Conservation (phyloP, 2,888 invertebrate species). For the Xestobium rufovillosum region DNA sequence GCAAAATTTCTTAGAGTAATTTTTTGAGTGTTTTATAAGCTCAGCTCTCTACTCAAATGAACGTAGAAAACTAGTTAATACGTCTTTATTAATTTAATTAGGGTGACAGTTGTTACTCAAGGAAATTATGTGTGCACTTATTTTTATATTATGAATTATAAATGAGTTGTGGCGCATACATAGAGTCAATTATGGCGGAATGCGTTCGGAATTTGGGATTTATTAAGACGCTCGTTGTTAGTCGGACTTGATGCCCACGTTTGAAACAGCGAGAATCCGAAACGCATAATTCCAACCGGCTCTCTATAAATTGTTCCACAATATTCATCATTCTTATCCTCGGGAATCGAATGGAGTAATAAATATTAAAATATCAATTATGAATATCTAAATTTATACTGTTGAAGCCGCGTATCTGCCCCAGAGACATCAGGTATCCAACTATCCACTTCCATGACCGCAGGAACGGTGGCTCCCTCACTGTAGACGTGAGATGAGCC, state of each 20-base stretch:
- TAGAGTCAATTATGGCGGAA: conserved; percentile 1
- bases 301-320: conserved; percentile 23
- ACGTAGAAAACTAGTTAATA: no score
- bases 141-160: not conserved
- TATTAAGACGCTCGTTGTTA: conserved; percentile 1
- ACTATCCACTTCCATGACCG: no score
- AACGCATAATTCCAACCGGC: conserved; percentile 2
- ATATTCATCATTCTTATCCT: conserved; percentile 30
- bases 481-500: no score
- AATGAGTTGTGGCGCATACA: conserved; percentile 1
- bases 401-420: conserved; percentile 33
- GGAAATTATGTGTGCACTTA: no score
- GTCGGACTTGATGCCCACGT: no score
- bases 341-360: conserved; percentile 30
- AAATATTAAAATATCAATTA: conserved; percentile 40
- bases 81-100: no score
- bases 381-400: conserved; percentile 39
- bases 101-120: no score
- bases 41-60: no score
- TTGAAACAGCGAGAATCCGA: not conserved
- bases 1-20: no score
- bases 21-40: no score
- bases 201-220: conserved; percentile 1
- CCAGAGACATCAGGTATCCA: no score
- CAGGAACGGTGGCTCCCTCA: no score